These are phyloP conservation scores for Cynopterus sphinx DNA, from an alignment of 2,797 vertebrate species.

Conservation along the genomic window DNA sequence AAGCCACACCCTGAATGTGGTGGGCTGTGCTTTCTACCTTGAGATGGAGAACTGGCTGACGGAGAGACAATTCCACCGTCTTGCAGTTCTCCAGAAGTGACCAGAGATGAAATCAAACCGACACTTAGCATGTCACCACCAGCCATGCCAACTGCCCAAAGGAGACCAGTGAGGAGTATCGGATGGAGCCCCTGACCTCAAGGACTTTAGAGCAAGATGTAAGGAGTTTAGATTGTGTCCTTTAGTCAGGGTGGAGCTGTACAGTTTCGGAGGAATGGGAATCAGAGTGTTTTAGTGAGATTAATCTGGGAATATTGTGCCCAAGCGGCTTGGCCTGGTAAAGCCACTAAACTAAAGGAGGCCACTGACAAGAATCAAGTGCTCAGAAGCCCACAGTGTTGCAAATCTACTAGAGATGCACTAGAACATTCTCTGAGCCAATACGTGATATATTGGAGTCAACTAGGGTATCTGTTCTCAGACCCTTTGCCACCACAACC, in stretches of 20 bases:
- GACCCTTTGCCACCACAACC: background rate
- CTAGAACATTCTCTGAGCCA: background rate
- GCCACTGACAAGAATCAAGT: background rate
- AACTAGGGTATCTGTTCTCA: background rate
- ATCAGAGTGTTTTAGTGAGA: background rate
- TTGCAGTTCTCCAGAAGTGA: background rate
- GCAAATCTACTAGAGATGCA: background rate
- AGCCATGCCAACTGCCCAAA: background rate
- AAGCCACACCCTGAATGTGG: background rate
- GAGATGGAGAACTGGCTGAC: background rate
- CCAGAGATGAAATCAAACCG: background rate
- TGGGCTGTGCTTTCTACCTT: background rate
- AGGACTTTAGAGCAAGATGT: background rate
- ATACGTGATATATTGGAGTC: background rate
- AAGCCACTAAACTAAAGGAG: background rate
- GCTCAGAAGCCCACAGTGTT: background rate
- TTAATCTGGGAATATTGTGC: background rate
- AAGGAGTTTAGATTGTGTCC: background rate
- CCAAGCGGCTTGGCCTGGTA: background rate
- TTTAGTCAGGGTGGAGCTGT: background rate
- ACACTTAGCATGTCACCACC: background rate
- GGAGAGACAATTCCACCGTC: background rate
- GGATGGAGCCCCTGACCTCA: background rate
- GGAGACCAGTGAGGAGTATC: background rate
- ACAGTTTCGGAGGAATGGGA: background rate